Evolutionary conservation across 2,797 vertebrate species (phyloP), one percentile per base, ranked within the genome.

Genomic region (Anas bahamensis): DNA sequence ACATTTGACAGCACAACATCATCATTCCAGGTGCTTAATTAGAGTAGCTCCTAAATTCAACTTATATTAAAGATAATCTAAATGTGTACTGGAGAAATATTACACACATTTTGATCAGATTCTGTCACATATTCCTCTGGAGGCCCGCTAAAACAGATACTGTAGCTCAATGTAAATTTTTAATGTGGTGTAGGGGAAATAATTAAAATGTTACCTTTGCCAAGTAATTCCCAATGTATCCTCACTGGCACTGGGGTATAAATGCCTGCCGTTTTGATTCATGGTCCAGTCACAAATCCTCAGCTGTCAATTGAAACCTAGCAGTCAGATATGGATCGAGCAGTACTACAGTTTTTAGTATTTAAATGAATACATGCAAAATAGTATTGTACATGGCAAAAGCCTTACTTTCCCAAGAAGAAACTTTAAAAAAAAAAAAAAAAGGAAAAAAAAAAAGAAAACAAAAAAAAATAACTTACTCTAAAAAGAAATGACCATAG

Each of bases 271-370:
- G 99, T 99, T 99, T 99, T 99, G 99, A 99, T 99, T 99, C 99
- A 99, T 98, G 99, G 99, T 99, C 99, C 99, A 99, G 99, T 99
- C 99, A 99, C 99, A 99, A 99, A 99, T 99, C 98, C 99, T 99
- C 99, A 99, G 99, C 99, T 99, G 99, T 99, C 99, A 99, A 99
- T 99, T 99, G 98, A 99, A 99, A 99, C 99, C 99, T 99, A 99
- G 99, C 99, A 98, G 99, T 99, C 99, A 99, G 99, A 99, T 99
- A 99, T 97, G 98, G 98, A 98, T 99, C 97, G 98, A 99, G 99
- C 98, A 99, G 98, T 98, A 99, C 99, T 98, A 98, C 98, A 98
- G 98, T 96, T 98, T 98, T 98, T 98, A 98, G 98, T 98, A 98
- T 97, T 98, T 98, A 98, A 98, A 98, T 98, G 96, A 98, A 98